A percentile compares a stretch with the other conserved stretches of the same genome.
phyloP scores from a whole-genome alignment of 2,888 invertebrate species.

The Sarcophaga subvicina region DNA sequence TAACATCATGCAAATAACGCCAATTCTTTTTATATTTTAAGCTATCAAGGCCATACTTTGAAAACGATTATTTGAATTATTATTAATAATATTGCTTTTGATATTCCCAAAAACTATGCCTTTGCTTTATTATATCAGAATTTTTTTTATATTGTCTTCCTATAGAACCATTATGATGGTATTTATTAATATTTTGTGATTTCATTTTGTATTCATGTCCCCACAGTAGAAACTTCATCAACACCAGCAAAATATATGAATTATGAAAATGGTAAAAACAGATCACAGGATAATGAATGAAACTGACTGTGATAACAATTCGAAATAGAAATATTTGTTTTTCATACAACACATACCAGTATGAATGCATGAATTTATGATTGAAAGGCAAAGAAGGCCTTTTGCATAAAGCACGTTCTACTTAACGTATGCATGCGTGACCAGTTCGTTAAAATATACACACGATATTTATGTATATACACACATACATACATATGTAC shows the following conservation, averaged over 20 bases:
- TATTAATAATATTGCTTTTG: too few species aligned
- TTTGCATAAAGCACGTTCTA: conserved; percentile 56
- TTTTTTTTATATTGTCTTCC: not conserved
- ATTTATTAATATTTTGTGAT: not conserved
- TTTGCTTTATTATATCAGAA: not conserved
- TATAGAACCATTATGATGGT: conserved; percentile 28
- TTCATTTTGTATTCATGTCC: conserved; percentile 38
- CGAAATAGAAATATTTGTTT: conserved; percentile 48
- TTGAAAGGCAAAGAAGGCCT: not conserved
- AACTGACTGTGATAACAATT: conserved; percentile 36
- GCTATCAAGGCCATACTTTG: too few species aligned
- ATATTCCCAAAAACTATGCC: too few species aligned
- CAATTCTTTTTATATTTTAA: too few species aligned
- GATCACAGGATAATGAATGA: conserved; percentile 29
- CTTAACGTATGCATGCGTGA: conserved; percentile 65
- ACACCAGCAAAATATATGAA: conserved; percentile 48
- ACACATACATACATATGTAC: too few species aligned
- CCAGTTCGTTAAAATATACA: conserved; percentile 50
- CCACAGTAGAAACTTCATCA: conserved; percentile 45
- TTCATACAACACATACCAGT: conserved; percentile 25
- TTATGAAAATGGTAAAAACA: conserved; percentile 27
- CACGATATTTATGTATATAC: too few species aligned
- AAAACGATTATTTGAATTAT: too few species aligned
- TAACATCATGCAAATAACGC: too few species aligned
- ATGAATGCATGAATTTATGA: not conserved